Percentiles rank a stretch among this genome's conserved stretches.
These are phyloP conservation scores for Mimumesa dahlbomi DNA, from an alignment of 2,888 invertebrate species.

Conservation along the genomic window DNA sequence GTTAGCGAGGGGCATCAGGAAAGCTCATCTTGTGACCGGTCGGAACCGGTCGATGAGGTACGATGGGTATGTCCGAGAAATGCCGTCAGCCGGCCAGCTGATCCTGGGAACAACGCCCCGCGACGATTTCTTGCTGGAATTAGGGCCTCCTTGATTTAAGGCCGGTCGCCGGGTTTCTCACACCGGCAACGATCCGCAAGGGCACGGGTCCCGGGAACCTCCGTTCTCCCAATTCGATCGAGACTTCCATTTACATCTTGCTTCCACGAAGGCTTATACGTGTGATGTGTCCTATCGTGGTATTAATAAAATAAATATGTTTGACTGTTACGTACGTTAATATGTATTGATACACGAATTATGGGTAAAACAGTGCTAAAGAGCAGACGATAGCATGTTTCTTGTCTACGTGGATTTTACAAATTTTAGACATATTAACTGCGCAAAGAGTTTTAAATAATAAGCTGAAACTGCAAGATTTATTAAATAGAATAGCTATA, in stretches of 20 bases:
- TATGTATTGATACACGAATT: too few relatives aligned
- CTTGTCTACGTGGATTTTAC: too few relatives aligned
- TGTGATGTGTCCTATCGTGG: too few relatives aligned
- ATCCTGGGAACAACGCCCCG: slow-evolving; percentile 80
- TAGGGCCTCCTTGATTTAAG: slow-evolving; percentile 78
- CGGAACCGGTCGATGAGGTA: slow-evolving; percentile 77
- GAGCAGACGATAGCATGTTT: too few relatives aligned
- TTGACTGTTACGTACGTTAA: too few relatives aligned
- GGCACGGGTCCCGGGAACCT: slow-evolving; percentile 44
- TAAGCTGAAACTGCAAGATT: too few relatives aligned
- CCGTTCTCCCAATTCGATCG: slow-evolving; percentile 62
- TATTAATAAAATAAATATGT: too few relatives aligned
- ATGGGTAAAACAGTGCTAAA: too few relatives aligned
- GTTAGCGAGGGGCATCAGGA: slow-evolving; percentile 43
- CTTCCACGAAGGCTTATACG: neutral
- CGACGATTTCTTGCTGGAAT: slow-evolving; percentile 77
- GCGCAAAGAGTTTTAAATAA: too few relatives aligned
- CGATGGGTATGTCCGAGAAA: slow-evolving; percentile 75
- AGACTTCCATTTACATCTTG: slow-evolving; percentile 57
- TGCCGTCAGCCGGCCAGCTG: slow-evolving; percentile 78
- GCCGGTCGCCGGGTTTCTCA: slow-evolving; percentile 75
- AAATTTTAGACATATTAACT: too few relatives aligned
- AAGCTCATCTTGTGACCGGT: slow-evolving; percentile 57
- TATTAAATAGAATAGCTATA: too few relatives aligned
- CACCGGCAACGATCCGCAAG: slow-evolving; percentile 64